A percentile compares a stretch with the other conserved stretches of the same genome.
Evolutionary conservation across 2,888 invertebrate genomes (phyloP).

Genomic region (Hedya salicella): DNA sequence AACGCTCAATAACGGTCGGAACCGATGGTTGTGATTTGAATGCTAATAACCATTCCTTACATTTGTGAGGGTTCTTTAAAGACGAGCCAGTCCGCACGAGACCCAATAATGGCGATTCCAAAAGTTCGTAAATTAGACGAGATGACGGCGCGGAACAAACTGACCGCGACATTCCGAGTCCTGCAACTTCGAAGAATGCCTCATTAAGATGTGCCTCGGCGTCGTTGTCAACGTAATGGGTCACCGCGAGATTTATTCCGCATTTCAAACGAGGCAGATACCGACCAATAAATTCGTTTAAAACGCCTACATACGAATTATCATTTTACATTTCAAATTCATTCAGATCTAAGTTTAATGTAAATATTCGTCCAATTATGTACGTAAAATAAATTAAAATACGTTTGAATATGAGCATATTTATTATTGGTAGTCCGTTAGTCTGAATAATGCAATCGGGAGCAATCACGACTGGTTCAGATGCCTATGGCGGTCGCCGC

Average conservation of each 20-base stretch:
- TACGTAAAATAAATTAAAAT: conserved; percentile 5
- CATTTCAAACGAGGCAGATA: conserved; percentile 30
- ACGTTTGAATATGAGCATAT: conserved; percentile 9
- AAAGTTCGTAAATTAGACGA: conserved; percentile 62
- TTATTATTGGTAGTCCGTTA: conserved; percentile 29
- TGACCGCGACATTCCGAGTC: conserved; percentile 56
- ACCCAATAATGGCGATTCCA: conserved; percentile 57
- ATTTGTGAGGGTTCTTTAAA: conserved; percentile 53
- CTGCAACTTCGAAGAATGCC: conserved; percentile 50
- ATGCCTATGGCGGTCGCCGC: conserved; percentile 35
- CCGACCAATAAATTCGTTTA: conserved; percentile 28
- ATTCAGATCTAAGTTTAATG: conserved; percentile 15
- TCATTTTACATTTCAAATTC: conserved; percentile 20
- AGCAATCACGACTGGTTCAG: conserved; percentile 39
- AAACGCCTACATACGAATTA: conserved; percentile 23
- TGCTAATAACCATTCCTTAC: conserved; percentile 36
- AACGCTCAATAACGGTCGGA: conserved; percentile 29
- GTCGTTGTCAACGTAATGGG: conserved; percentile 44
- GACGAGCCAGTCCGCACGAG: conserved; percentile 50
- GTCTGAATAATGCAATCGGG: conserved; percentile 32
- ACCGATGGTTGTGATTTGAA: conserved; percentile 24
- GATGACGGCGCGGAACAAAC: conserved; percentile 57
- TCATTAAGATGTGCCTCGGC: conserved; percentile 52
- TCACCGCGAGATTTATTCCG: conserved; percentile 41
- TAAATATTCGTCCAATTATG: conserved; percentile 17